phyloP scores from a whole-genome alignment of 2,888 invertebrate species.

The Chloroclysta siterata region DNA sequence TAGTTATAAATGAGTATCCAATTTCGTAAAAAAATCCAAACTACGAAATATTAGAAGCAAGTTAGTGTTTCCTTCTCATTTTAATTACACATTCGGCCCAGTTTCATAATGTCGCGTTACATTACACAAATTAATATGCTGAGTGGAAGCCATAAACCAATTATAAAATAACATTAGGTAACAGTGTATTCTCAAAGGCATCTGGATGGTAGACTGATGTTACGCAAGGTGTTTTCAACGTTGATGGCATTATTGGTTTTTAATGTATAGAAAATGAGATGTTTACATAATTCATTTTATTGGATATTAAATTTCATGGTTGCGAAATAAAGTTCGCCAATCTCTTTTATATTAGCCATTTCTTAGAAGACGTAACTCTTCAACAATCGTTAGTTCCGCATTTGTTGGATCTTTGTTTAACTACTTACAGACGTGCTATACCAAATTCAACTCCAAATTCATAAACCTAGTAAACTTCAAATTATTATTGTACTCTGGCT shows the following conservation, averaged over 20 bases:
- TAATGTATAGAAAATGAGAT: constrained; percentile 27
- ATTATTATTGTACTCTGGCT: no score
- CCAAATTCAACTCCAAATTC: no score
- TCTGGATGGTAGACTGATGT: constrained; percentile 57
- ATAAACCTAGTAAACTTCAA: no score
- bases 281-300: constrained; percentile 33
- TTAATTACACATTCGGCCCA: constrained; percentile 42
- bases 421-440: no score
- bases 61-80: constrained; percentile 35
- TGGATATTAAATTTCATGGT: constrained; percentile 26
- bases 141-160: constrained; percentile 56
- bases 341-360: neutral
- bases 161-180: constrained; percentile 64
- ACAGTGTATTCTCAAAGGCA: constrained; percentile 66
- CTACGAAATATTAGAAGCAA: constrained; percentile 15
- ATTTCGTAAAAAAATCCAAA: neutral
- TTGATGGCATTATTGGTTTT: constrained; percentile 40
- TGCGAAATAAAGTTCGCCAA: constrained; percentile 22
- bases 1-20: neutral
- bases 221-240: constrained; percentile 57
- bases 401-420: constrained; percentile 5
- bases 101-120: constrained; percentile 50
- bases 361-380: constrained; percentile 2
- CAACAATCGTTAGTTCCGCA: neutral
- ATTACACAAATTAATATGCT: constrained; percentile 55